Evolutionary conservation across 1,140 invertebrate species (phyloP).

Genomic region (Eumeta japonica): DNA sequence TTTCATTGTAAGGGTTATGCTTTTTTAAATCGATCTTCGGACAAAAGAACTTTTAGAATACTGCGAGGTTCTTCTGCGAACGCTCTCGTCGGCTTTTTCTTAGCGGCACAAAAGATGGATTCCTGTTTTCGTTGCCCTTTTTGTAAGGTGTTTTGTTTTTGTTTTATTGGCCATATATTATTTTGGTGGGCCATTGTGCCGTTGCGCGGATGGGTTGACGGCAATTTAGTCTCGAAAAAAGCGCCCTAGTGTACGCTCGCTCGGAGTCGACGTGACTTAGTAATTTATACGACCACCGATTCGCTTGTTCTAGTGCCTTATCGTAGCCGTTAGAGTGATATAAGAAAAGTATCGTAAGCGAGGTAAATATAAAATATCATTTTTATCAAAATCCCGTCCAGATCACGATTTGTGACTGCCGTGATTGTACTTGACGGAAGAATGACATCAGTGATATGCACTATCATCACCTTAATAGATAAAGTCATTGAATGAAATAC

Average conservation of each 20-base stretch:
- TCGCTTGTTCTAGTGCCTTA: no score
- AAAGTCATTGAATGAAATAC: no score
- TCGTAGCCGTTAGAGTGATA: no score
- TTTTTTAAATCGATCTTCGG: conserved; percentile 16
- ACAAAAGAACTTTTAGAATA: conserved; percentile 28
- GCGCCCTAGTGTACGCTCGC: conserved; percentile 40
- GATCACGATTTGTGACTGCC: no score
- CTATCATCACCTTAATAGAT: no score
- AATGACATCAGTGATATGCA: no score
- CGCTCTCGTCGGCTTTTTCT: conserved; percentile 26
- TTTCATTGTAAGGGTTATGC: conserved; percentile 41
- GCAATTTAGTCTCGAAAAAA: conserved; percentile 52
- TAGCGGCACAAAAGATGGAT: conserved; percentile 42
- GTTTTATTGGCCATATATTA: conserved; percentile 51
- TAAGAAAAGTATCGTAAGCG: no score
- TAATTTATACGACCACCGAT: no score
- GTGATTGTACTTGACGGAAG: no score
- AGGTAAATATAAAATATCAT: no score
- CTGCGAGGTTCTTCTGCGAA: conserved; percentile 41
- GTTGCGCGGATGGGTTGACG: conserved; percentile 27
- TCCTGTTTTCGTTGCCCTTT: conserved; percentile 35
- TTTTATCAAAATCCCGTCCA: no score
- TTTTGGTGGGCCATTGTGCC: conserved; percentile 49
- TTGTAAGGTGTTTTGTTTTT: conserved; percentile 47
- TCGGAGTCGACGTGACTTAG: no score